Conservation (phyloP, 2,888 invertebrate genomes). For the Brachypalpus laphriformis region DNA sequence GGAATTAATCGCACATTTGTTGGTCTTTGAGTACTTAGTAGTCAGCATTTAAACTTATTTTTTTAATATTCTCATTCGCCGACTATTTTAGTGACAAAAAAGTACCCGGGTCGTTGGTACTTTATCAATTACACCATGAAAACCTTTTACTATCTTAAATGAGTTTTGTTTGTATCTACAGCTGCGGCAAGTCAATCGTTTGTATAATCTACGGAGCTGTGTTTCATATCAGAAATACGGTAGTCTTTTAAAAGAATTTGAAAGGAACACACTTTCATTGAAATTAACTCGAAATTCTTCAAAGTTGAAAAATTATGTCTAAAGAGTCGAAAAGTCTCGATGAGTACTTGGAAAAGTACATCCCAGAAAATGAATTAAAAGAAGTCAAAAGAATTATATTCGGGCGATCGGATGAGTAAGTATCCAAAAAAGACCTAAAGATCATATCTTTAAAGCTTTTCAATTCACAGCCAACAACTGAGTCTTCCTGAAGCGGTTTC, state of each 20-base stretch:
- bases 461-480: background rate
- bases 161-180: background rate
- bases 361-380: background rate
- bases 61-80: too few species aligned
- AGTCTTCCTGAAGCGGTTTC: background rate
- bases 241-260: background rate
- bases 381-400: background rate
- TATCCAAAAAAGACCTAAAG: background rate
- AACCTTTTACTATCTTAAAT: background rate
- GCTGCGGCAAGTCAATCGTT: too few species aligned
- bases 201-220: background rate
- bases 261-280: background rate
- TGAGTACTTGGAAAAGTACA: background rate
- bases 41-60: too few species aligned
- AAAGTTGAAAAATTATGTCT: background rate
- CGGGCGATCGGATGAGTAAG: background rate
- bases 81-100: too few species aligned
- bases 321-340: background rate
- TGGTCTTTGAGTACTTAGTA: too few species aligned
- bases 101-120: background rate
- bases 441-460: background rate
- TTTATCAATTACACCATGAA: background rate
- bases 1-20: too few species aligned
- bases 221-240: background rate
- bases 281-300: too few species aligned